phyloP scores from a whole-genome alignment of 2,797 vertebrate species.

The Poeciliopsis gracilis region DNA sequence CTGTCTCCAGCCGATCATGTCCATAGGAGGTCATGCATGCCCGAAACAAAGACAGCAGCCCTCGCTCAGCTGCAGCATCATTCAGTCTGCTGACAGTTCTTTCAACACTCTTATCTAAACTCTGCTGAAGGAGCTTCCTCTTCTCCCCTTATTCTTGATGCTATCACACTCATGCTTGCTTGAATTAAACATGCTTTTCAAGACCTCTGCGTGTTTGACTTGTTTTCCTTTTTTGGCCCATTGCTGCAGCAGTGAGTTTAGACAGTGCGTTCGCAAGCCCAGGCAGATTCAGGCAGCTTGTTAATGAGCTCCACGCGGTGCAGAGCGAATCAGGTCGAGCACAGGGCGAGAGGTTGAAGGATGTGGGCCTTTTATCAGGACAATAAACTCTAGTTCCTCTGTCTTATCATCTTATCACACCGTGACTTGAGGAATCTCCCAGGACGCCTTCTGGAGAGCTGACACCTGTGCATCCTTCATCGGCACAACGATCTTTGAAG shows the following conservation, averaged over 20 bases:
- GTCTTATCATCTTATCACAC: conserved; percentile 80
- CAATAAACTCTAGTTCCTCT: conserved; percentile 74
- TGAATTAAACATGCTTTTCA: conserved; percentile 30
- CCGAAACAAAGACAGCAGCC: conserved; percentile 52
- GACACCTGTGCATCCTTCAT: conserved; percentile 57
- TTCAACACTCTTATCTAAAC: conserved; percentile 60
- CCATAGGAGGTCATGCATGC: conserved; percentile 18
- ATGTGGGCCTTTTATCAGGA: conserved; percentile 73
- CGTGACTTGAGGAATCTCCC: conserved; percentile 61
- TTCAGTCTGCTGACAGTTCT: conserved; percentile 62
- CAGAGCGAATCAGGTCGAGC: conserved; percentile 37
- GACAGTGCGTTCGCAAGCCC: conserved; percentile 30
- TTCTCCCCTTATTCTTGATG: conserved; percentile 38
- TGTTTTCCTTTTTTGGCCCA: conserved; percentile 33
- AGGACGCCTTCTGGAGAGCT: conserved; percentile 52
- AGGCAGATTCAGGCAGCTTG: conserved; percentile 28
- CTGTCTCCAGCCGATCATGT: conserved; percentile 34
- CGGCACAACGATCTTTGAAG: background rate
- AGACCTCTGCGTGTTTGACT: conserved; percentile 14
- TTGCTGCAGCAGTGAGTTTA: background rate
- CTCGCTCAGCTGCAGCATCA: conserved; percentile 47
- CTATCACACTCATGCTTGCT: conserved; percentile 62
- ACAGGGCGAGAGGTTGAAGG: conserved; percentile 59
- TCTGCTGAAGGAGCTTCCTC: conserved; percentile 52
- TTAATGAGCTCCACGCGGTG: conserved; percentile 27